phyloP scores from a whole-genome alignment of 2,888 invertebrate genomes.

The Augiades crinisus region DNA sequence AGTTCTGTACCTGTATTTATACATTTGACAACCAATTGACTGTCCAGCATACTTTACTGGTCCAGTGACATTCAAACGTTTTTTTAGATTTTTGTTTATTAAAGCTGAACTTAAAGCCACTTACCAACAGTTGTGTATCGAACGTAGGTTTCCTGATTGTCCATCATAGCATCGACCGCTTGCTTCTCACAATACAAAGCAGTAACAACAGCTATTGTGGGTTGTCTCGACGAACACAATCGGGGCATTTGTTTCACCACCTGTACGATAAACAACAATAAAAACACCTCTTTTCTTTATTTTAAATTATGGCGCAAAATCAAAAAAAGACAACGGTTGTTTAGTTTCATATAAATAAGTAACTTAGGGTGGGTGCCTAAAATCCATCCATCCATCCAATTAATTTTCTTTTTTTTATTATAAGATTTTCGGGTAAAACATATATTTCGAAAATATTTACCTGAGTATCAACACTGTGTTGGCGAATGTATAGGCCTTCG shows the following conservation, averaged over 20 bases:
- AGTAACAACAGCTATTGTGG: conserved; percentile 98
- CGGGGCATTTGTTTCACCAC: conserved; percentile 98
- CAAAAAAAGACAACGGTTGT: too few species aligned
- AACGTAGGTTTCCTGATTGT: conserved; percentile 97
- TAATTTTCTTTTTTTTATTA: too few species aligned
- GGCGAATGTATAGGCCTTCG: conserved; percentile 90
- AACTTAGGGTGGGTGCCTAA: too few species aligned
- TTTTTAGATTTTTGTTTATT: too few species aligned
- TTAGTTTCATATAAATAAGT: too few species aligned
- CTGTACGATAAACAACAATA: conserved; percentile 49
- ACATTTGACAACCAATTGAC: too few species aligned
- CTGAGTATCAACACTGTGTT: conserved; percentile 92
- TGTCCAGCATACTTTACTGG: too few species aligned
- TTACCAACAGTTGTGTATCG: conserved; percentile 98
- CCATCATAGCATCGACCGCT: conserved; percentile 98
- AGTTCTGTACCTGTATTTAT: too few species aligned
- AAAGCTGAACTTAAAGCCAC: conserved; percentile 58
- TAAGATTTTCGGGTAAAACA: too few species aligned
- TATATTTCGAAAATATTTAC: conserved; percentile 51
- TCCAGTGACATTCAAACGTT: too few species aligned
- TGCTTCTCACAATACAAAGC: conserved; percentile 98
- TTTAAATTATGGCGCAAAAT: background rate
- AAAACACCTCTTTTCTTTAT: background rate
- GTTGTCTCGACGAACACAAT: conserved; percentile 93
- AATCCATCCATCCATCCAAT: too few species aligned